Evolutionary conservation across 2,113 vertebrate genomes (phyloP), one percentile per base, ranked within the genome.

Genomic region (Thinocorus orbignyianus): DNA sequence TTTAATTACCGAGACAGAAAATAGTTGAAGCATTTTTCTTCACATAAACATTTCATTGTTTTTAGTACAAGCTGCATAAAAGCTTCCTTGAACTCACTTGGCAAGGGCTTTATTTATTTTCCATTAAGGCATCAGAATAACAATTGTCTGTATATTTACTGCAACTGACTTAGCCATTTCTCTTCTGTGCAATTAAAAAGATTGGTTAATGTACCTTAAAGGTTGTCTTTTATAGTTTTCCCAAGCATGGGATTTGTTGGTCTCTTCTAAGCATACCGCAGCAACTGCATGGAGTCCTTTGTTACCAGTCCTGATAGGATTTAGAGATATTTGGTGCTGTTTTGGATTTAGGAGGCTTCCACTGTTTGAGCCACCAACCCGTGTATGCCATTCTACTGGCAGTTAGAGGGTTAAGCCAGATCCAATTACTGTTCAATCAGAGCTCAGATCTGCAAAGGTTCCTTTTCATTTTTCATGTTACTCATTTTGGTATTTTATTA

Each of bases 351-450:
- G 79, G 65, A 91, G n/a, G 88, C 91, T 98, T 96, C 94, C 74
- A 87, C 97, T 98, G 92, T 95, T 72, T 95, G 96, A 98, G 93
- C 74, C 92, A 97, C 91, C 97, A 96, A 93, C 95, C 96, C 88
- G 52, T 73, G 60, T 49, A 78, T 57, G 58, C 58, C 90, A 97
- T 90, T 92, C 42, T 97, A 91, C 97, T 98, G 98, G 94, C 96
- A 98, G 93, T 96, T 96, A 89, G 92, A 94, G 98, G 95, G 93
- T 96, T 97, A 98, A 98, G 97, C 97, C 97, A 97, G 96, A 98
- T 98, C 97, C 94, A 97, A 97, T 97, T 98, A 98, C 90, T 89
- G 91, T 94, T 96, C 81, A 92, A 46, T 93, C 74, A 62, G 71
- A 96, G 65, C 80, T 92, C 51, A 81, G 55, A 92, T 65, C 31